phyloP scores from a whole-genome alignment of 2,797 vertebrate species.

The Pipistrellus pipistrellus region DNA sequence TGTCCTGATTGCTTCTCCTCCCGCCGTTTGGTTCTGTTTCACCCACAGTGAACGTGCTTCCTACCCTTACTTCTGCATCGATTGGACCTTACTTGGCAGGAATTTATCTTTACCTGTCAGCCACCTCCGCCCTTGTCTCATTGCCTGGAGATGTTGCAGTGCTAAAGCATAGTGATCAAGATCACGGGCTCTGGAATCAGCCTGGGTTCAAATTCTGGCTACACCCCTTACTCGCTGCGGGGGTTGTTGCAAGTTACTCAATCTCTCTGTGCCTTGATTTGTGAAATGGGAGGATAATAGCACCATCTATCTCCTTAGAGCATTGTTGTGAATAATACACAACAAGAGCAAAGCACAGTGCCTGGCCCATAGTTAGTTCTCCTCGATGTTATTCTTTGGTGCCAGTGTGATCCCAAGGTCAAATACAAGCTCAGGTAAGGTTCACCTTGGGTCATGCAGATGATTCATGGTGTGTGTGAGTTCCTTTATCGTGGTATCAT shows the following conservation, averaged over 20 bases:
- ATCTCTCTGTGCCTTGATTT: not conserved
- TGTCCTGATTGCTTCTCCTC: not conserved
- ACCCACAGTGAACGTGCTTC: not conserved
- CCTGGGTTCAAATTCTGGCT: not conserved
- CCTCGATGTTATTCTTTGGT: not conserved
- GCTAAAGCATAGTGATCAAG: not conserved
- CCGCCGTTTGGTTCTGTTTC: not conserved
- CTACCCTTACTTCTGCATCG: not conserved
- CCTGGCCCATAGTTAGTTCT: not conserved
- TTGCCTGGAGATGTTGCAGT: not conserved
- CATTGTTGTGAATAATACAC: not conserved
- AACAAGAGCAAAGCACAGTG: not conserved
- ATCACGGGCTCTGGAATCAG: not conserved
- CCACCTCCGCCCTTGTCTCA: not conserved
- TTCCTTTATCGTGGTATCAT: not conserved
- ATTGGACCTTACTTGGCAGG: not conserved
- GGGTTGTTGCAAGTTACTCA: not conserved
- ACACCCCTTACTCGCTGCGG: not conserved
- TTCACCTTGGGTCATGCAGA: not conserved
- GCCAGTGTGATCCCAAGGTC: not conserved
- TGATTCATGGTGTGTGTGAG: not conserved
- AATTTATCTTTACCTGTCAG: not conserved
- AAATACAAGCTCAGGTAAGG: not conserved
- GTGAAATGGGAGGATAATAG: not conserved
- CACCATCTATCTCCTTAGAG: not conserved